Evolutionary conservation across 2,888 invertebrate genomes (phyloP).

Genomic region (Synanthedon tipuliformis): DNA sequence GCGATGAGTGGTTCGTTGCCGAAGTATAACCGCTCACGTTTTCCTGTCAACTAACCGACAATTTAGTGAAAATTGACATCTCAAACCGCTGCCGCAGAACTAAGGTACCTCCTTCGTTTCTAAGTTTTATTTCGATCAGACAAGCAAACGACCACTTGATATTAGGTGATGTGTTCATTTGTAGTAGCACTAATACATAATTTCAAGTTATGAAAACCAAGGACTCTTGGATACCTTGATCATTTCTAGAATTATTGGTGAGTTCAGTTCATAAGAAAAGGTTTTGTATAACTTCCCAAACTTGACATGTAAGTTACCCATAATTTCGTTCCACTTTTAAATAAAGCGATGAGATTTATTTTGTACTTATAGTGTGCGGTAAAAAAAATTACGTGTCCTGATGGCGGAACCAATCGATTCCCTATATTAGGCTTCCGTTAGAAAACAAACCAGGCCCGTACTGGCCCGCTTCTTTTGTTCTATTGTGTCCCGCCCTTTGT

Average conservation of each 20-base stretch:
- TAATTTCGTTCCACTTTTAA: background rate
- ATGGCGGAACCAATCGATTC: constrained; percentile 57
- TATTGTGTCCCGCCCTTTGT: constrained; percentile 59
- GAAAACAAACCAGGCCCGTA: constrained; percentile 54
- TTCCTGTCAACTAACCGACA: constrained; percentile 39
- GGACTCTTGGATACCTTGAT: too few relatives aligned
- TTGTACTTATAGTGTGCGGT: constrained; percentile 23
- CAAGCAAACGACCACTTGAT: too few relatives aligned
- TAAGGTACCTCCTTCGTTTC: background rate
- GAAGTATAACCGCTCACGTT: constrained; percentile 19
- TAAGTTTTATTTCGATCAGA: too few relatives aligned
- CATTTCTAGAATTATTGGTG: too few relatives aligned
- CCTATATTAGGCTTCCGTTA: constrained; percentile 57
- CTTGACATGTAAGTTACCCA: too few relatives aligned
- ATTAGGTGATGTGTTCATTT: too few relatives aligned
- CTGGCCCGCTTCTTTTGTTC: constrained; percentile 60
- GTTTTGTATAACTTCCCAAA: too few relatives aligned
- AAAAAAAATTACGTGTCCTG: constrained; percentile 38
- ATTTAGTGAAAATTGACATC: constrained; percentile 48
- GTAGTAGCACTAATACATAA: too few relatives aligned
- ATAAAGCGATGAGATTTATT: background rate
- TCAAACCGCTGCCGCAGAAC: constrained; percentile 9
- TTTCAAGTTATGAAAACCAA: too few relatives aligned
- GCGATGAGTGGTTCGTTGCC: background rate
- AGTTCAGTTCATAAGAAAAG: too few relatives aligned